Evolutionary conservation across 1,140 invertebrate genomes (phyloP).

Genomic region (Coelopa frigida): DNA sequence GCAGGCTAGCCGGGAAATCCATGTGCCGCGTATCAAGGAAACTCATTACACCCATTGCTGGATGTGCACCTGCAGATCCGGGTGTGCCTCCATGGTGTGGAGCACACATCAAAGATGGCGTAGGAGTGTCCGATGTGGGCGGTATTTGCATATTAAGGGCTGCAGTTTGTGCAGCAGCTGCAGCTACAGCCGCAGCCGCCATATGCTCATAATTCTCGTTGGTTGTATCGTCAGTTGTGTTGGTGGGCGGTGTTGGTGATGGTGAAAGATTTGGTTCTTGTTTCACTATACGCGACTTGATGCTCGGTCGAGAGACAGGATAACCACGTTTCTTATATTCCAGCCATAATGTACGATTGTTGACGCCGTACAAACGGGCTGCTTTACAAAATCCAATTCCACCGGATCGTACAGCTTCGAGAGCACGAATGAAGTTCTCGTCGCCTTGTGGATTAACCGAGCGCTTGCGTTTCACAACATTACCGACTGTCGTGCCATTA

Average conservation of each 20-base stretch:
- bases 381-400: slow-evolving; percentile 79
- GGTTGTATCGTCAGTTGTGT: slow-evolving; percentile 32
- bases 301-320: slow-evolving; percentile 64
- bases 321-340: slow-evolving; percentile 78
- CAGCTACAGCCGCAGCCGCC: slow-evolving; percentile 32
- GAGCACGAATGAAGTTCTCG: slow-evolving; percentile 67
- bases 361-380: slow-evolving; percentile 71
- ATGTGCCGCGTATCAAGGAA: slow-evolving; percentile 55
- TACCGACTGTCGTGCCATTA: slow-evolving; percentile 22
- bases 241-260: slow-evolving; percentile 44
- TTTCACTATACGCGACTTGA: slow-evolving; percentile 61
- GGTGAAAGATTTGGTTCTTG: slow-evolving; percentile 53
- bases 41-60: slow-evolving; percentile 49
- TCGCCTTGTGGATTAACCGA: slow-evolving; percentile 66
- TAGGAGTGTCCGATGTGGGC: slow-evolving; percentile 46
- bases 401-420: slow-evolving; percentile 72
- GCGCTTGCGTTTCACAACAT: slow-evolving; percentile 51
- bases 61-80: slow-evolving; percentile 37
- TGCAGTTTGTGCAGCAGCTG: slow-evolving; percentile 29
- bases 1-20: slow-evolving; percentile 48
- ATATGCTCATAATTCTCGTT: slow-evolving; percentile 45
- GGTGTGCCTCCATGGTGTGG: slow-evolving; percentile 30
- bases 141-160: slow-evolving; percentile 51
- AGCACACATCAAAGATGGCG: slow-evolving; percentile 45
- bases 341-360: slow-evolving; percentile 74